phyloP scores from a whole-genome alignment of 2,888 invertebrate species.

The Ceriagrion tenellum region DNA sequence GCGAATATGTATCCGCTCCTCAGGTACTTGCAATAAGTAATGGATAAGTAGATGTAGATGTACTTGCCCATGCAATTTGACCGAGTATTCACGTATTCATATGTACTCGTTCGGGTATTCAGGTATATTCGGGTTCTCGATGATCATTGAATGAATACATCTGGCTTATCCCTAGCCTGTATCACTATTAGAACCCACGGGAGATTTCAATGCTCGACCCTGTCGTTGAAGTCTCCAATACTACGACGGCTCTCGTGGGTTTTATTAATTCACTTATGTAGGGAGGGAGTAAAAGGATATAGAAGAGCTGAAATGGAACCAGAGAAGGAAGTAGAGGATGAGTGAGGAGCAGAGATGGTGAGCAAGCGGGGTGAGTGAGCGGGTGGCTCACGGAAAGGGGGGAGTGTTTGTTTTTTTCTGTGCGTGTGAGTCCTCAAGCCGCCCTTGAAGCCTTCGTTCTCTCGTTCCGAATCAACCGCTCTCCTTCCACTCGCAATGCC shows the following conservation, averaged over 20 bases:
- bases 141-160: no score
- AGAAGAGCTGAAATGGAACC: not conserved
- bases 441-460: constrained; percentile 6
- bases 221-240: not conserved
- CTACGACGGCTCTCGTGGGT: no score
- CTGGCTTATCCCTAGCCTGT: no score
- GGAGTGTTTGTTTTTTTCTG: not conserved
- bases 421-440: not conserved
- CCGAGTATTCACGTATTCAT: no score
- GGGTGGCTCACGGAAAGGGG: not conserved
- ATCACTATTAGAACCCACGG: not conserved
- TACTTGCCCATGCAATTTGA: no score
- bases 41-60: no score
- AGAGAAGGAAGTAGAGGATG: not conserved
- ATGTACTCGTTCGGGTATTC: no score
- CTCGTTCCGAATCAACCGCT: not conserved
- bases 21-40: no score
- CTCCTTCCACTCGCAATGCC: not conserved
- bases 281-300: not conserved
- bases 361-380: no score
- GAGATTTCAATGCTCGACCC: not conserved
- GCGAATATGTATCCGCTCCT: no score
- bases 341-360: not conserved
- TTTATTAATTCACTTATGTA: not conserved
- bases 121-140: no score